Base-by-base conservation (phyloP, 2,888 invertebrate genomes). In the Eupsilia transversa region DNA sequence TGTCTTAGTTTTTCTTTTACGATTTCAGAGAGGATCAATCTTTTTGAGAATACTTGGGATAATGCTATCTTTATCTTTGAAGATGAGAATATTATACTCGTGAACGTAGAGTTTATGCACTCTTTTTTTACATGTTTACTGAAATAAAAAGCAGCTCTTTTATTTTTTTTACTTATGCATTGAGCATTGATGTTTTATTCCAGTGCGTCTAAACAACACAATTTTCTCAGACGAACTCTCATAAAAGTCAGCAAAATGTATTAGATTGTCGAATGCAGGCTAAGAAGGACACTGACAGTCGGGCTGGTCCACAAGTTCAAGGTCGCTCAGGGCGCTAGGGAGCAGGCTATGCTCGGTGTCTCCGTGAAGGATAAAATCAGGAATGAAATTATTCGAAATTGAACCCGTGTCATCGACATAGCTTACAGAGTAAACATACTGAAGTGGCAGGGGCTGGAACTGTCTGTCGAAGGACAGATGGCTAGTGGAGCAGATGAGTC, bases 1-100 rank as follows among this genome's bases (percentile, higher is more conserved):
- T 78, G 77, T 72, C 33, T 84, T 35, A 74, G 59, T 57, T 80
- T 78, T 81, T 78, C 56, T 81, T 86, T 74, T 76, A 67, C 65
- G 69, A 79, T 78, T 60, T 61, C 63, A 35, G 56, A 30, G 56
- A 35, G 10, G 41, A 81, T 79, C 56, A 54, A 82, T 66, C 69
- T 82, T 71, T 70, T 60, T 61, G n/a, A 74, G 43, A 59, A 56
- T 43, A n/a, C 49, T 63, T 20, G 7, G 33, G 30, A 56, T 74
- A 56, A 57, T 79, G n/a, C 12, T 33, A 66, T 59, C 60, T 74
- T 64, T 59, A 54, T 67, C 63, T 59, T 67, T 64, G n/a, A 17
- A 66, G 35, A 61, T 49, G 69, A 49, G 49, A 75, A 52, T 57
- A 66, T 57, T 54, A 43, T 57, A 70, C 38, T n/a, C 17, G 14